These are phyloP conservation scores for Myioborus melanocephalus DNA, from an alignment of 2,797 vertebrate species.

Conservation along the genomic window DNA sequence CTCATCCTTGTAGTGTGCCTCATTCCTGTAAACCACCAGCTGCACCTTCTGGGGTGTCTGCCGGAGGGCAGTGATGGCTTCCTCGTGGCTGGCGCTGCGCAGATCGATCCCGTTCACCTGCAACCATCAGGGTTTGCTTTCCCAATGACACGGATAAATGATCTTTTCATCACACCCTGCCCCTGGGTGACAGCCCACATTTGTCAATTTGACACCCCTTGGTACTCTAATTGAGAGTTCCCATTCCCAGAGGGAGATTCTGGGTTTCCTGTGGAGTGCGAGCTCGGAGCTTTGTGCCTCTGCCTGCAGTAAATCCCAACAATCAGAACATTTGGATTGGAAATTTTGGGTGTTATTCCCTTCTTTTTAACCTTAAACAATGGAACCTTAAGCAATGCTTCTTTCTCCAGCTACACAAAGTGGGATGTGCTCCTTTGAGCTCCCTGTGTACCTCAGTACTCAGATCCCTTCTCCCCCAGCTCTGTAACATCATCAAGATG, in stretches of 20 bases:
- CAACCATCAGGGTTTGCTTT: slow-evolving; percentile 7
- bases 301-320: not conserved
- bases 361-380: not conserved
- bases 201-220: not conserved
- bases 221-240: not conserved
- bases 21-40: slow-evolving; percentile 86
- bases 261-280: not conserved
- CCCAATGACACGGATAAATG: not conserved
- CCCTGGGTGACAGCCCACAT: not conserved
- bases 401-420: not conserved
- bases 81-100: slow-evolving; percentile 86
- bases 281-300: not conserved
- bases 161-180: not conserved
- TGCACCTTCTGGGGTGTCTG: slow-evolving; percentile 88
- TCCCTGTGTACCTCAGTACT: not conserved
- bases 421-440: not conserved
- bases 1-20: slow-evolving; percentile 87
- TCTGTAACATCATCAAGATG: fast-evolving
- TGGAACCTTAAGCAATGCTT: not conserved
- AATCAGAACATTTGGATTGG: not conserved
- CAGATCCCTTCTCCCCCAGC: not conserved
- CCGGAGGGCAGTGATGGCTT: slow-evolving; percentile 88
- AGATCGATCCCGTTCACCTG: slow-evolving; percentile 92
- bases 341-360: not conserved
- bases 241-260: not conserved